Evolutionary conservation across 1,140 invertebrate genomes (phyloP).

Genomic region (silkworm (Bombyx mori)): ASM3026992v2 NC_085110.1:13261501-13262000

Average conservation of each 20-base stretch:
- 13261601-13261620: conserved; percentile 81
- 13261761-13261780: conserved; percentile 73
- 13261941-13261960: too few relatives aligned
- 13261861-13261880: conserved; percentile 50
- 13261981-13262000: too few relatives aligned
- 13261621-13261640: conserved; percentile 90
- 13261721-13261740: conserved; percentile 66
- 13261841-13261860: conserved; percentile 50
- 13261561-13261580: conserved; percentile 73
- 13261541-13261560: conserved; percentile 87
- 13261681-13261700: conserved; percentile 70
- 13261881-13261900: conserved; percentile 34
- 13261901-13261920: not conserved
- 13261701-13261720: conserved; percentile 21
- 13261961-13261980: too few relatives aligned
- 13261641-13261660: conserved; percentile 84
- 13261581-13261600: conserved; percentile 80
- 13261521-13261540: conserved; percentile 81
- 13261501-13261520: conserved; percentile 60
- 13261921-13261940: too few relatives aligned
- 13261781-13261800: conserved; percentile 54
- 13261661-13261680: conserved; percentile 84
- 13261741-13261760: conserved; percentile 73
- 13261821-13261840: conserved; percentile 57
- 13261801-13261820: conserved; percentile 55